A percentile compares a stretch with the other conserved stretches of the same genome.
These are phyloP conservation scores for Chaunax sp. DNA, from an alignment of 2,797 vertebrate genomes.

Conservation along the genomic window DNA sequence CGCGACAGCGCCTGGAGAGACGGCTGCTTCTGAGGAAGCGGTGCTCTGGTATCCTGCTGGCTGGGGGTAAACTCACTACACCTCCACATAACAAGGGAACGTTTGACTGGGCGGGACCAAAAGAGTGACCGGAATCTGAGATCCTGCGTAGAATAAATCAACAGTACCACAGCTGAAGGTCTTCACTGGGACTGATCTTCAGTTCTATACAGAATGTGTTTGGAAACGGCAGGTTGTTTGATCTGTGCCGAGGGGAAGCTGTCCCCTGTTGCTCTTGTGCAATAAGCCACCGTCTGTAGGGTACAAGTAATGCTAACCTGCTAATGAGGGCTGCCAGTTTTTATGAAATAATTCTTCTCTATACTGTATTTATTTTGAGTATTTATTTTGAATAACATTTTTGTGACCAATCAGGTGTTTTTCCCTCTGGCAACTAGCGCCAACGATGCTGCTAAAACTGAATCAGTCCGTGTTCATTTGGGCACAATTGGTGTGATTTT, in stretches of 20 bases:
- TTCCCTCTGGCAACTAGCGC: constrained; percentile 44
- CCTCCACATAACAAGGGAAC: constrained; percentile 6
- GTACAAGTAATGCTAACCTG: constrained; percentile 28
- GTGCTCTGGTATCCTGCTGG: constrained; percentile 86
- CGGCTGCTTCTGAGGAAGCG: constrained; percentile 89
- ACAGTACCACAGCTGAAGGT: no score
- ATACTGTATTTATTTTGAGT: constrained; percentile 38
- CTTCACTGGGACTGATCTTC: no score
- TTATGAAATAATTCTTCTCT: constrained; percentile 6
- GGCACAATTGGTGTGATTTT: constrained; percentile 62
- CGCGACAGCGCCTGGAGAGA: constrained; percentile 92
- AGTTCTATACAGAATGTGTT: no score
- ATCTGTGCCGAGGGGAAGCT: constrained; percentile 59
- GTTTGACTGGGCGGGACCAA: constrained; percentile 28
- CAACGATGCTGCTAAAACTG: constrained; percentile 70
- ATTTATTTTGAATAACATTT: constrained; percentile 51
- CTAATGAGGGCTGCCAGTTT: constrained; percentile 59
- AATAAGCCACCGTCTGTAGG: constrained; percentile 62
- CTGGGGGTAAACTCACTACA: constrained; percentile 78
- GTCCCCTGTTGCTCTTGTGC: constrained; percentile 61
- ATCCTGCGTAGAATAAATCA: constrained; percentile 39
- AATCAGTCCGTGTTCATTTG: constrained; percentile 42
- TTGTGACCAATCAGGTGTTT: constrained; percentile 56
- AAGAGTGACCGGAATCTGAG: constrained; percentile 51
- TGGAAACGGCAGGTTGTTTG: constrained; percentile 31